Evolutionary conservation across 2,797 vertebrate species (phyloP).

Genomic region (Balearica regulorum): DNA sequence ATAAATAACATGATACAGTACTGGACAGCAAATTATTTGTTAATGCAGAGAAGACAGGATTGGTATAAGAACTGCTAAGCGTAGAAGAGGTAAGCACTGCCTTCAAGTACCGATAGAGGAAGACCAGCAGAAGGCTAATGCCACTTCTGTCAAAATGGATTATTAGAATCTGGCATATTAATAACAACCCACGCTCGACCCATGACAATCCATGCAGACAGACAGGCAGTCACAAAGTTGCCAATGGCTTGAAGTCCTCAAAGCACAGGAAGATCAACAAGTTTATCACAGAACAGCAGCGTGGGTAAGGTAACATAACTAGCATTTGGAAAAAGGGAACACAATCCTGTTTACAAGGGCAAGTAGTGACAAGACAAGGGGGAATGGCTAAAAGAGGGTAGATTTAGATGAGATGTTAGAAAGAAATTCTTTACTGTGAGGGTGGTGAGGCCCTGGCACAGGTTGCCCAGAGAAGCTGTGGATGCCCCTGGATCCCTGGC

Average conservation of each 20-base stretch:
- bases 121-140: not conserved
- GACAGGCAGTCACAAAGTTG: not conserved
- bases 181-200: not conserved
- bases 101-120: not conserved
- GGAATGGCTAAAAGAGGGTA: too few species aligned
- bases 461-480: too few species aligned
- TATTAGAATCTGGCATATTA: not conserved
- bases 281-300: not conserved
- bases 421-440: too few species aligned
- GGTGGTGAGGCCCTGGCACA: too few species aligned
- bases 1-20: not conserved
- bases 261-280: not conserved
- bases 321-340: not conserved
- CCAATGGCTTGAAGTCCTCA: not conserved
- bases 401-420: too few species aligned
- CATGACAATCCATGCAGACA: not conserved
- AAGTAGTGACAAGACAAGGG: too few species aligned
- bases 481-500: too few species aligned
- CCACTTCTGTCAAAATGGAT: not conserved
- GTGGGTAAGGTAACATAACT: accelerated
- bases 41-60: not conserved
- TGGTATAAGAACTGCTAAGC: not conserved
- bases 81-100: not conserved
- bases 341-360: not conserved
- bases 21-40: not conserved